Evolutionary conservation across 2,797 vertebrate species (phyloP).

Genomic region (Zonotrichia albicollis): DNA sequence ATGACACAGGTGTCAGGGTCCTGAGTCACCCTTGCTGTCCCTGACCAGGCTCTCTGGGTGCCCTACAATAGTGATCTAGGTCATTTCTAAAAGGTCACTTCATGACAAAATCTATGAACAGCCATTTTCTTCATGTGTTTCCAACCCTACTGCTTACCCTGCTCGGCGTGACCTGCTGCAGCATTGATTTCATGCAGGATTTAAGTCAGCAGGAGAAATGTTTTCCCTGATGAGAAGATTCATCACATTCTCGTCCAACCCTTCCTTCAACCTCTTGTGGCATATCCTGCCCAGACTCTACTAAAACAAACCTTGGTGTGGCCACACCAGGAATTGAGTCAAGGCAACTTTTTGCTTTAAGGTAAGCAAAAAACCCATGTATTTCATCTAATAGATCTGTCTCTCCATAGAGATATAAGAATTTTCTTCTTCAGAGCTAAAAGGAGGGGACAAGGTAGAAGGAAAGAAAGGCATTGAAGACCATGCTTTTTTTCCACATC

Average conservation of each 20-base stretch:
- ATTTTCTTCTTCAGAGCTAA: not conserved
- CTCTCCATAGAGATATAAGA: not conserved
- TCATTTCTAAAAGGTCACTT: not conserved
- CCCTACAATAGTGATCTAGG: not conserved
- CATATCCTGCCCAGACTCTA: not conserved
- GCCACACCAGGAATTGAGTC: not conserved
- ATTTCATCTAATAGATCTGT: not conserved
- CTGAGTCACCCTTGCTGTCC: not conserved
- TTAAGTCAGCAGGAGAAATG: not conserved
- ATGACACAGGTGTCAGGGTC: not conserved
- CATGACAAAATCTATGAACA: not conserved
- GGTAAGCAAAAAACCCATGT: not conserved
- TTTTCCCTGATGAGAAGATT: not conserved
- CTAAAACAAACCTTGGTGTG: not conserved
- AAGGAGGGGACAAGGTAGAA: not conserved
- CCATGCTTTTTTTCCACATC: fast-evolving
- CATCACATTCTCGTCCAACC: not conserved
- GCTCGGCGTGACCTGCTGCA: fast-evolving
- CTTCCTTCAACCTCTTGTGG: not conserved
- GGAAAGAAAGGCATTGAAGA: not conserved
- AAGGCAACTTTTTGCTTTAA: not conserved
- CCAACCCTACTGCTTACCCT: not conserved
- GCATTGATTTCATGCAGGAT: not conserved
- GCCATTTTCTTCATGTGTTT: not conserved
- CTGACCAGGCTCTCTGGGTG: fast-evolving